phyloP scores from a whole-genome alignment of 2,888 invertebrate species.

The Acleris emargana region DNA sequence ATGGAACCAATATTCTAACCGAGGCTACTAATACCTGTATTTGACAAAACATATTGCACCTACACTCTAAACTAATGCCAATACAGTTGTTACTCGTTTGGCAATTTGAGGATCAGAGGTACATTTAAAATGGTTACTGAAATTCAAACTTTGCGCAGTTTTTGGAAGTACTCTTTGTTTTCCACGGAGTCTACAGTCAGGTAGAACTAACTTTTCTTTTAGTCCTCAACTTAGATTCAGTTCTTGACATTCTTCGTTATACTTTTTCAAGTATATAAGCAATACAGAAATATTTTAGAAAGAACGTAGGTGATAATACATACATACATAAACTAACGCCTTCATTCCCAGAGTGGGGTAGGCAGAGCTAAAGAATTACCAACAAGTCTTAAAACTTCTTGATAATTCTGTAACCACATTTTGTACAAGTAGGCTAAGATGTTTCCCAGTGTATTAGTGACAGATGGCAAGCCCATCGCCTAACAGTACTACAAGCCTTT shows the following conservation, averaged over 20 bases:
- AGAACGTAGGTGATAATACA: background rate
- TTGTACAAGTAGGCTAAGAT: too few relatives aligned
- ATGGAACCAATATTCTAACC: conserved; percentile 9
- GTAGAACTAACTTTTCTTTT: conserved; percentile 44
- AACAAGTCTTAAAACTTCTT: too few relatives aligned
- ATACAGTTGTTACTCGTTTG: conserved; percentile 7
- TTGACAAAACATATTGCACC: too few relatives aligned
- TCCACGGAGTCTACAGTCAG: conserved; percentile 45
- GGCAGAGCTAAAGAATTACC: too few relatives aligned
- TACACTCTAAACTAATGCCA: background rate
- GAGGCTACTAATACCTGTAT: background rate
- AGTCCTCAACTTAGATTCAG: conserved; percentile 10
- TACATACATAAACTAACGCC: too few relatives aligned
- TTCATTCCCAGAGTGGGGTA: too few relatives aligned
- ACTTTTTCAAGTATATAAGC: conserved; percentile 20
- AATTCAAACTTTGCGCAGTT: conserved; percentile 50
- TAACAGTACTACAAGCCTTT: too few relatives aligned
- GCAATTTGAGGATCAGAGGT: background rate
- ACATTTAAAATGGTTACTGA: conserved; percentile 40
- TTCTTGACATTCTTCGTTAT: conserved; percentile 11
- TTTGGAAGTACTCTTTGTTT: conserved; percentile 52
- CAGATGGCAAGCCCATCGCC: too few relatives aligned
- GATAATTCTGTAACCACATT: too few relatives aligned
- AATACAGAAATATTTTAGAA: background rate
- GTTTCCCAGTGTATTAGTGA: too few relatives aligned